These are phyloP conservation scores for Bombyx mandarina DNA, from an alignment of 1,140 invertebrate species.

Conservation along the genomic window DNA sequence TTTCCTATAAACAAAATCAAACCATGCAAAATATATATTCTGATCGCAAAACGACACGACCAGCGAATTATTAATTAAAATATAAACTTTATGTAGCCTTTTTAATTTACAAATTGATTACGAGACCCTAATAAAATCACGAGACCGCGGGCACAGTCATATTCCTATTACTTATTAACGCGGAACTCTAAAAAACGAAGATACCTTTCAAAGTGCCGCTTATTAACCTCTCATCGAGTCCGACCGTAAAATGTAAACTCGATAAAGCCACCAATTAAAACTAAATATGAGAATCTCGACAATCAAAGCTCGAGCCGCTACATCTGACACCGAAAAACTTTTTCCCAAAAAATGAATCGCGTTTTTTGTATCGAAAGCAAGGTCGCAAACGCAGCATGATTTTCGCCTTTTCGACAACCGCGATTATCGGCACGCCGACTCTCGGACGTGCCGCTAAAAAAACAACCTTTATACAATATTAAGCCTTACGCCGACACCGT, in stretches of 20 bases:
- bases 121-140: slow-evolving; percentile 31
- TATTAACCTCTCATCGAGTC: slow-evolving; percentile 70
- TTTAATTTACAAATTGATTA: slow-evolving; percentile 7
- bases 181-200: slow-evolving; percentile 62
- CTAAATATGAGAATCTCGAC: slow-evolving; percentile 69
- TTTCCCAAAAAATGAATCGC: slow-evolving; percentile 63
- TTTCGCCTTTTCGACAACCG: slow-evolving; percentile 55
- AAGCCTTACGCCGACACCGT: background rate
- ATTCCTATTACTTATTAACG: slow-evolving; percentile 33
- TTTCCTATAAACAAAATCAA: background rate
- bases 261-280: slow-evolving; percentile 71
- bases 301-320: slow-evolving; percentile 68
- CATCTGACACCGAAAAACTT: slow-evolving; percentile 61
- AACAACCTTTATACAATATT: background rate
- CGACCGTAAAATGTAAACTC: slow-evolving; percentile 71
- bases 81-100: slow-evolving; percentile 2
- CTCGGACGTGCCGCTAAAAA: background rate
- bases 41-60: background rate
- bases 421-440: slow-evolving; percentile 19
- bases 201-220: slow-evolving; percentile 69
- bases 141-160: slow-evolving; percentile 25
- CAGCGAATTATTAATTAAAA: slow-evolving; percentile 10
- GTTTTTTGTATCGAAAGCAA: slow-evolving; percentile 57
- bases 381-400: slow-evolving; percentile 57
- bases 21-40: too few relatives aligned